phyloP scores from a whole-genome alignment of 2,888 invertebrate genomes.

The Hydrotaea cyrtoneurina region DNA sequence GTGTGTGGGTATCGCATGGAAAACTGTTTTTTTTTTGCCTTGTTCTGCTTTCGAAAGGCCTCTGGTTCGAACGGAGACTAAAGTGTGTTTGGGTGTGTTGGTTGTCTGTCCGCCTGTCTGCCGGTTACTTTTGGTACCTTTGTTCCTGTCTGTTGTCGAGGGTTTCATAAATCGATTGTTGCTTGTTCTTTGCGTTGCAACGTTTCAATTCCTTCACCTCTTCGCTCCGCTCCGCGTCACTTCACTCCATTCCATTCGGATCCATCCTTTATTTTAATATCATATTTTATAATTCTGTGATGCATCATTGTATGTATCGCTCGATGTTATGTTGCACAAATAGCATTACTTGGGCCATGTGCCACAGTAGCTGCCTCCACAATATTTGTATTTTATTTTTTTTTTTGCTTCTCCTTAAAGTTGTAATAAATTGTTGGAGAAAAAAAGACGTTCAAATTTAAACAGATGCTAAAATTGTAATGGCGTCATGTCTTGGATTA shows the following conservation, averaged over 20 bases:
- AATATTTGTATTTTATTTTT: conserved; percentile 8
- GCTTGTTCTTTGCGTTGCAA: conserved; percentile 42
- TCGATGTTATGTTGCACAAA: conserved; percentile 2
- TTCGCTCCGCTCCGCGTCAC: conserved; percentile 2
- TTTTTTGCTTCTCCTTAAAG: conserved; percentile 42
- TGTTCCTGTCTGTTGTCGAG: conserved; percentile 46
- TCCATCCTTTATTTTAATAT: conserved; percentile 21
- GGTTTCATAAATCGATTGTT: conserved; percentile 63
- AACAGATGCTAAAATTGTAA: conserved; percentile 50
- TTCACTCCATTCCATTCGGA: neutral
- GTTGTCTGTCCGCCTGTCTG: neutral
- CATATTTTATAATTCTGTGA: conserved; percentile 53
- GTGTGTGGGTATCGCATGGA: conserved; percentile 24
- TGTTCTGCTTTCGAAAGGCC: conserved; percentile 50
- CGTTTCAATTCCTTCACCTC: conserved; percentile 40
- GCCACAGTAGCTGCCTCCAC: conserved; percentile 63
- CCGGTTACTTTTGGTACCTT: conserved; percentile 21
- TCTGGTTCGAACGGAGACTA: conserved; percentile 34
- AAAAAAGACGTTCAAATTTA: conserved; percentile 45
- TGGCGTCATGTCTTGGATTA: neutral
- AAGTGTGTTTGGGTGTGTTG: conserved; percentile 44
- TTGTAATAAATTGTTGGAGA: conserved; percentile 25
- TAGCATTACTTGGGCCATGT: conserved; percentile 51
- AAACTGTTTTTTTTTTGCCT: conserved; percentile 56
- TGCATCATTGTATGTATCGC: conserved; percentile 16